These are phyloP conservation scores for Meriones unguiculatus DNA, from an alignment of 2,113 vertebrate genomes.

Conservation along the genomic window DNA sequence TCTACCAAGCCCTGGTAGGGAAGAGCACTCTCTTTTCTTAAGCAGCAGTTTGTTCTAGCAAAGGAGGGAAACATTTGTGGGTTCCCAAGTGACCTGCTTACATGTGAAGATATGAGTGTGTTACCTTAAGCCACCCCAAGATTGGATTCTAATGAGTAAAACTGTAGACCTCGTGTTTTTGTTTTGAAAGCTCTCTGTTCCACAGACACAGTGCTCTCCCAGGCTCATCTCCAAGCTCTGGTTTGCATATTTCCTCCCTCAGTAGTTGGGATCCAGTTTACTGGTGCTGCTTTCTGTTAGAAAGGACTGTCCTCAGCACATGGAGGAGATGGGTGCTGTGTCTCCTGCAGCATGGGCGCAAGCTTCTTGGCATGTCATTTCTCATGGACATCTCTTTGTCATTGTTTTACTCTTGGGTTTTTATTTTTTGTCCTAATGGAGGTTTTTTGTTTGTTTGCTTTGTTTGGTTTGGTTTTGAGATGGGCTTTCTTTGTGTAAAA, in stretches of 20 bases:
- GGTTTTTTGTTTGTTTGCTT: neutral
- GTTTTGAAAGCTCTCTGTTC: neutral
- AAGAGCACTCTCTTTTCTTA: no score
- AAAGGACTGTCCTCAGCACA: neutral
- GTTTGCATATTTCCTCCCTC: neutral
- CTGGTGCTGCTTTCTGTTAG: neutral
- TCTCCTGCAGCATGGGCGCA: neutral
- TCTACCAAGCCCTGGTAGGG: no score
- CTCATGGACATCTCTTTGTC: constrained; percentile 4
- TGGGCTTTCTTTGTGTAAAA: neutral
- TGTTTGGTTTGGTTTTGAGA: neutral
- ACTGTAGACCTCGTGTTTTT: neutral
- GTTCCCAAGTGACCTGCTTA: no score
- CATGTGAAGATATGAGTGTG: no score
- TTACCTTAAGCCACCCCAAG: neutral
- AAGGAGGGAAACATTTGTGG: no score
- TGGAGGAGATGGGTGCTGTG: neutral
- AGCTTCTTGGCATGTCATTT: neutral
- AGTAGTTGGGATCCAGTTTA: neutral
- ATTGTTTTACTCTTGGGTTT: neutral
- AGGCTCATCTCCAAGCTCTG: neutral
- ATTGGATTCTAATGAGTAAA: constrained; percentile 8
- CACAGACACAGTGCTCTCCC: neutral
- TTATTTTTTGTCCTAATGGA: neutral
- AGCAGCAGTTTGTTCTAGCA: no score